Percentiles rank a stretch among this genome's conserved stretches.
These are phyloP conservation scores for Petrolisthes cinctipes DNA, from an alignment of 2,888 invertebrate genomes.

Conservation along the genomic window DNA sequence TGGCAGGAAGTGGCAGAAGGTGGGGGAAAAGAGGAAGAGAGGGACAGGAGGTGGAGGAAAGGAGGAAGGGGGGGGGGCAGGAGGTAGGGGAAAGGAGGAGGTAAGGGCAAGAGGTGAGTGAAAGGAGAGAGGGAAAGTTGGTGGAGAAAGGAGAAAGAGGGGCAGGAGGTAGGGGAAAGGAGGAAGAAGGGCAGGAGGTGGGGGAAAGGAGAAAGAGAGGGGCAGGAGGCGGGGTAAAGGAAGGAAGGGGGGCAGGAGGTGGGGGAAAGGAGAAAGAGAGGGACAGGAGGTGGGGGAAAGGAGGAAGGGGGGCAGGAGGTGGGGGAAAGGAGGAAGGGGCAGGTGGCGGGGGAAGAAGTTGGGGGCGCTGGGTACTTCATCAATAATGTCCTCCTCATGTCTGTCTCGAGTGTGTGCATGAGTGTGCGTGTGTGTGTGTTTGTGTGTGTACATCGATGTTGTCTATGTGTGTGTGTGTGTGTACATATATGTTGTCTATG, in stretches of 20 bases:
- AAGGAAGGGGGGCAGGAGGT: not conserved
- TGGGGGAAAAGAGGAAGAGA: conserved; percentile 14
- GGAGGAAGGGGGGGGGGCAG: not conserved
- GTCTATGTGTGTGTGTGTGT: conserved; percentile 15
- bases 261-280: not conserved
- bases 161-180: not conserved
- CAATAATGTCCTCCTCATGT: conserved; percentile 32
- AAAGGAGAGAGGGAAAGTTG: not conserved
- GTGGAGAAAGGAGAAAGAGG: not conserved
- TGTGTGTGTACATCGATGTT: no score
- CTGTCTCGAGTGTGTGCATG: conserved; percentile 27
- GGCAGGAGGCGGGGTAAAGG: not conserved
- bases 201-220: not conserved
- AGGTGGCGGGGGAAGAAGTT: not conserved
- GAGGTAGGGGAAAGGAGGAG: not conserved
- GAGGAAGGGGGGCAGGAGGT: not conserved
- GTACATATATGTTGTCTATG: conserved; percentile 10
- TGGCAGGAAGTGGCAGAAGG: conserved; percentile 27
- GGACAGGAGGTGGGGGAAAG: not conserved
- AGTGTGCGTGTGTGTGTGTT: conserved; percentile 19
- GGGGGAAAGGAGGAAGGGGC: not conserved
- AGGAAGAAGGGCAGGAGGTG: not conserved
- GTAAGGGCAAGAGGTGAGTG: not conserved
- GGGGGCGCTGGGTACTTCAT: not conserved
- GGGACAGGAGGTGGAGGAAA: not conserved